Percentiles rank a stretch among this genome's conserved stretches.
Evolutionary conservation across 92 coral and sea anemone species (phyloP).

Genomic region (Epizoanthus stellaris): DNA sequence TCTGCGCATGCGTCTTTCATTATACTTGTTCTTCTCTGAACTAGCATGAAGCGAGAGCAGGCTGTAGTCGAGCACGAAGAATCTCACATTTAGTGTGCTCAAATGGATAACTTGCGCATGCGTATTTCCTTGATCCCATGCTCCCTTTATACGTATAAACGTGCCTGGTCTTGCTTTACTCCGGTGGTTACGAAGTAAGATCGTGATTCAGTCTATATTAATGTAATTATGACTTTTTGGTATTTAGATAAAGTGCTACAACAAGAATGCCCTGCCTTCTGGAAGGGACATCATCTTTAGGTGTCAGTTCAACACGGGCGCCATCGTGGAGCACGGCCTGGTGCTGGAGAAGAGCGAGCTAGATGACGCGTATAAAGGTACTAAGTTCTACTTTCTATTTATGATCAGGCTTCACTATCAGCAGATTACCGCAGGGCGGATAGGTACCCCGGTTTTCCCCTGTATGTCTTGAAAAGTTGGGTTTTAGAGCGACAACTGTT

Average conservation of each 20-base stretch:
- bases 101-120: too few relatives aligned
- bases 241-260: constrained; percentile 88
- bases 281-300: constrained; percentile 94
- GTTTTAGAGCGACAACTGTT: too few relatives aligned
- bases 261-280: constrained; percentile 92
- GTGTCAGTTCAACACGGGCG: constrained; percentile 96
- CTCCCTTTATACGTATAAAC: too few relatives aligned
- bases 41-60: too few relatives aligned
- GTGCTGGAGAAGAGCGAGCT: constrained; percentile 88
- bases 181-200: neutral
- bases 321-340: constrained; percentile 78
- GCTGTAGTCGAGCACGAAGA: too few relatives aligned
- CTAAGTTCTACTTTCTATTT: neutral
- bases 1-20: too few relatives aligned
- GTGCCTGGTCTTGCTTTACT: neutral
- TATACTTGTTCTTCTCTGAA: too few relatives aligned
- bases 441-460: too few relatives aligned
- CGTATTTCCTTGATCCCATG: too few relatives aligned
- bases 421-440: too few relatives aligned
- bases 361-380: constrained; percentile 91
- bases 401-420: neutral
- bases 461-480: too few relatives aligned
- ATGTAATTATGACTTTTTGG: neutral
- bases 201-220: neutral
- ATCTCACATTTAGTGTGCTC: too few relatives aligned